These are phyloP conservation scores for Aphelinus atriplicis DNA, from an alignment of 1,140 invertebrate species.

Conservation along the genomic window DNA sequence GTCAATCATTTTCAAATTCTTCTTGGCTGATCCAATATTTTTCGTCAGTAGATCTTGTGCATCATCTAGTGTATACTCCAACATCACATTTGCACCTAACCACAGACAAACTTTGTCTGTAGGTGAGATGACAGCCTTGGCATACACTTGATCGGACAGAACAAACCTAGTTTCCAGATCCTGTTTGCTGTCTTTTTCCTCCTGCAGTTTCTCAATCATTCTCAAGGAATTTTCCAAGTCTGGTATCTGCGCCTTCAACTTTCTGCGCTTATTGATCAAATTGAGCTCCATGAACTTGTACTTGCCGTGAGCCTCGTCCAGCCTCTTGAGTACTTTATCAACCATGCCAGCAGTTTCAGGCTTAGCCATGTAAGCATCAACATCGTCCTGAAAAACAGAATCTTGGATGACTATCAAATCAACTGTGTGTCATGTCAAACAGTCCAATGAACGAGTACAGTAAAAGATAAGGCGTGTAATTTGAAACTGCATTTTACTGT, in stretches of 20 bases:
- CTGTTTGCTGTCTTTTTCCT: constrained; percentile 75
- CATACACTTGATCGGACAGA: constrained; percentile 94
- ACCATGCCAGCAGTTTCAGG: constrained; percentile 82
- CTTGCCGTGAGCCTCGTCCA: constrained; percentile 94
- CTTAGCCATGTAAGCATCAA: constrained; percentile 89
- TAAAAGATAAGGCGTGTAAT: constrained; percentile 21
- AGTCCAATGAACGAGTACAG: too few relatives aligned
- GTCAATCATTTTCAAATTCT: constrained; percentile 85
- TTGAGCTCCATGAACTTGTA: constrained; percentile 98
- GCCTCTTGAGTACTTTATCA: constrained; percentile 82
- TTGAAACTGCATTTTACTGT: constrained; percentile 24
- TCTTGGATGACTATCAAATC: too few relatives aligned
- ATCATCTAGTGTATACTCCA: constrained; percentile 95
- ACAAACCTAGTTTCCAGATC: constrained; percentile 91
- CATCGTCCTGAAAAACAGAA: constrained; percentile 82
- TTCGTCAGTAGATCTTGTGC: constrained; percentile 87
- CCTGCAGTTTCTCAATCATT: constrained; percentile 90
- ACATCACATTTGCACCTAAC: constrained; percentile 98
- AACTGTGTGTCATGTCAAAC: too few relatives aligned
- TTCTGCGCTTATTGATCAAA: constrained; percentile 82
- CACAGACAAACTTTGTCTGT: constrained; percentile 96
- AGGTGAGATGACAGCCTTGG: constrained; percentile 87
- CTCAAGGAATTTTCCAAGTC: constrained; percentile 91
- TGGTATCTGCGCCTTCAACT: constrained; percentile 90
- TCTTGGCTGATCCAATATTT: constrained; percentile 88